These are phyloP conservation scores for Myiothlypis chrysogaster DNA, from an alignment of 2,797 vertebrate species.

Conservation along the genomic window DNA sequence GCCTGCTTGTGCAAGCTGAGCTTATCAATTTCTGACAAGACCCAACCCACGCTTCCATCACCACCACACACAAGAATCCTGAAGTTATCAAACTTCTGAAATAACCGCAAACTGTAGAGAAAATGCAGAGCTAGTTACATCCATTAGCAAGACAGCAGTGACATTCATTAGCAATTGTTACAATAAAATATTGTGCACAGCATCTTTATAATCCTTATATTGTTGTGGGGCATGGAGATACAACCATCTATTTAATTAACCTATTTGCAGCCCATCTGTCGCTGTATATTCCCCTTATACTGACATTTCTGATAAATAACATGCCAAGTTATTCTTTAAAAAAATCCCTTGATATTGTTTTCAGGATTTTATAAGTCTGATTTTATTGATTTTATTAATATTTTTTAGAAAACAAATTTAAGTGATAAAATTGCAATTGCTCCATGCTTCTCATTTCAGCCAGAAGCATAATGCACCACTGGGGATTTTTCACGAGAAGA, in stretches of 20 bases:
- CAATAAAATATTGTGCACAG: neutral
- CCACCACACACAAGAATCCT: conserved; percentile 97
- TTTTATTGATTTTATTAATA: neutral
- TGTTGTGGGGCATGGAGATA: neutral
- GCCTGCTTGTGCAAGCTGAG: conserved; percentile 96
- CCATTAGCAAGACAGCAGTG: neutral
- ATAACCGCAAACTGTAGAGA: conserved; percentile 87
- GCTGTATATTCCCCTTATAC: neutral
- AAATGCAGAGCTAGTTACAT: neutral
- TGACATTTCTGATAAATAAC: conserved; percentile 23
- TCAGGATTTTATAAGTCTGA: conserved; percentile 42
- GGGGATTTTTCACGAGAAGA: neutral
- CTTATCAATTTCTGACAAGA: conserved; percentile 97
- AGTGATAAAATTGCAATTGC: neutral
- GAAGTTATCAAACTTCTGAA: conserved; percentile 99
- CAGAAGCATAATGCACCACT: neutral
- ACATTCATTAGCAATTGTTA: neutral
- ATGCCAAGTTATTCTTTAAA: neutral
- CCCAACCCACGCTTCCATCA: conserved; percentile 97
- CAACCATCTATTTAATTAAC: neutral
- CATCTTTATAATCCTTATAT: neutral
- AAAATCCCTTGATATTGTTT: conserved; percentile 21
- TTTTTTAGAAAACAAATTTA: neutral
- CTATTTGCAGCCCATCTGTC: neutral
- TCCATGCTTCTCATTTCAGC: neutral